Base-by-base conservation (phyloP, 2,113 vertebrate species). In the Panthera uncia region DNA sequence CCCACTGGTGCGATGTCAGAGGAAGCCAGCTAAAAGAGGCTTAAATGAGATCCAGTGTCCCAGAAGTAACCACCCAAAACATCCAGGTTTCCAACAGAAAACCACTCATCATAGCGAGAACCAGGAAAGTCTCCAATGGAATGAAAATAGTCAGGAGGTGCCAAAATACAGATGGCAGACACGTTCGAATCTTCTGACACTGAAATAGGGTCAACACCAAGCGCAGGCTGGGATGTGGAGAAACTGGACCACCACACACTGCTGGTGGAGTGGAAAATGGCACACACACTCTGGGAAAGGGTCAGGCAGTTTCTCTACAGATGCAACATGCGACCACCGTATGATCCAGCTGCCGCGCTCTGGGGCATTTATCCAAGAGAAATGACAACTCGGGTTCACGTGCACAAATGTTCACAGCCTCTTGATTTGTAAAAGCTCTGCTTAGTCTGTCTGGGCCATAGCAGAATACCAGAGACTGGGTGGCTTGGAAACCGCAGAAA, bases 201-300 rank as follows among this genome's bases (percentile, higher is more conserved):
- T 29, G 9, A 41, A 69, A 38, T 19, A 61, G 76, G 69, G 71
- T 29, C 92, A 57, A 7, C 27, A 69, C 23, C 84, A 25, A 48
- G 27, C 10, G 36, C 38, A 6, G 18, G 18, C 1, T 0, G 55
- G 52, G n/a, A 14, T 2, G 5, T 4, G 0, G 52, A 41, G 48
- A 25, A 1, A 1, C 57, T 31, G 48, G 21, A 0, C 5, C 50
- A 6, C n/a, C 68, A 5, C 36, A 3, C 12, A 0, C 7, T 0
- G 18, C 41, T 9, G 31, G 13, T 27, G 45, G 65, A 21, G 48
- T n/a, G 79, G 18, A 61, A 1, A 11, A 25, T 0, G 15, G 23
- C 38, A 1, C 15, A 27, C 1, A 19, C 2, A 3, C 27, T 63
- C 31, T 3, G 27, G 74, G 21, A 82, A 94, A 45, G 23, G 13